Percentiles rank a stretch among this genome's conserved stretches.
These are phyloP conservation scores for Strigamia crassipes DNA, from an alignment of 2,888 invertebrate genomes.

Conservation along the genomic window DNA sequence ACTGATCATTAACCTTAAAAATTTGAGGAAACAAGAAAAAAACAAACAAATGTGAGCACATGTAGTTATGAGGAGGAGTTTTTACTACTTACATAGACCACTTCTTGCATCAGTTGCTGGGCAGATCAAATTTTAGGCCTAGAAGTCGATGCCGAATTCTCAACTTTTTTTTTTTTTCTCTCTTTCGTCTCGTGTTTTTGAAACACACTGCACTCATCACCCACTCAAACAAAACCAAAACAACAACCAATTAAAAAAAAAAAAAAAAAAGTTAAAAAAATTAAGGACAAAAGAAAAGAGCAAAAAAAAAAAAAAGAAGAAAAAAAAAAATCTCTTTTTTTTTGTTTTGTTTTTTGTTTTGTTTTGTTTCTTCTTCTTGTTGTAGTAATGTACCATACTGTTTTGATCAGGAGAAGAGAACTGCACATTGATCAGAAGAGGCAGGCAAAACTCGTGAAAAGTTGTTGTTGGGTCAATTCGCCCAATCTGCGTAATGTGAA, in stretches of 20 bases:
- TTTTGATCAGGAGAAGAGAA: neutral
- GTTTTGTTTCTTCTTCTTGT: too few relatives aligned
- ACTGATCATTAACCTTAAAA: neutral
- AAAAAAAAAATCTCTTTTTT: too few relatives aligned
- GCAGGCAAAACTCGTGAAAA: conserved; percentile 32
- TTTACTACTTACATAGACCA: conserved; percentile 42
- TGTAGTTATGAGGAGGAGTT: conserved; percentile 1
- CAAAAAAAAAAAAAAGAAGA: neutral
- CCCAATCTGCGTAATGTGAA: neutral
- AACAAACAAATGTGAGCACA: conserved; percentile 1
- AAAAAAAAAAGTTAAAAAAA: neutral
- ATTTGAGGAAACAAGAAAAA: neutral
- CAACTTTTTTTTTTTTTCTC: neutral
- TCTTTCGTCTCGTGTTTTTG: conserved; percentile 24
- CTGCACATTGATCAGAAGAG: neutral
- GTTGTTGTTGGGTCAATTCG: neutral
- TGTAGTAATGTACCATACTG: neutral
- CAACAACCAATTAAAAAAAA: neutral
- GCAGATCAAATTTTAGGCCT: conserved; percentile 37
- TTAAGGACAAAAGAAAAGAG: neutral
- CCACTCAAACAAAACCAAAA: conserved; percentile 31
- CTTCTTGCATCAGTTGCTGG: conserved; percentile 40
- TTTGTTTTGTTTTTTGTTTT: too few relatives aligned
- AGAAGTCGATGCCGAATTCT: conserved; percentile 28
- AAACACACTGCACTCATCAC: conserved; percentile 38